A percentile compares a stretch with the other conserved stretches of the same genome.
These are phyloP conservation scores for Isaurus tuberculatus DNA, from an alignment of 92 coral and sea anemone species.

Conservation along the genomic window DNA sequence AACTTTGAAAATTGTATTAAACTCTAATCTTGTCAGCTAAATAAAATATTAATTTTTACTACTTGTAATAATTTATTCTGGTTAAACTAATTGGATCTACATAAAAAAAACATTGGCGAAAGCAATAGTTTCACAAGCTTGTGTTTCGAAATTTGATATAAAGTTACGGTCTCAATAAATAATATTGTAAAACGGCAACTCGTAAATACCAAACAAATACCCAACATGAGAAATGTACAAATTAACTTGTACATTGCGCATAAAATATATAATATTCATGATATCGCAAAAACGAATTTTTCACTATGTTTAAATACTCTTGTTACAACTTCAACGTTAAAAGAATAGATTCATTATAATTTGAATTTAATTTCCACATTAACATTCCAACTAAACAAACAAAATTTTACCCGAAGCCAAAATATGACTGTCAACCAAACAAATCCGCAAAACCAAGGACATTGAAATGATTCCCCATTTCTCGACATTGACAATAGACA, in stretches of 20 bases:
- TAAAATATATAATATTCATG: neutral
- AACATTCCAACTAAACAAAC: slow-evolving; percentile 16
- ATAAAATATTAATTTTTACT: too few species aligned
- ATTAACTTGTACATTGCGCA: neutral
- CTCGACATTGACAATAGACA: neutral
- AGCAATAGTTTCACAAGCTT: too few species aligned
- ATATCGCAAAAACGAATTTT: neutral
- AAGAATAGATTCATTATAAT: neutral
- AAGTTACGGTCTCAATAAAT: too few species aligned
- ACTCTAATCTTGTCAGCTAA: too few species aligned
- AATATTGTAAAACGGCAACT: neutral
- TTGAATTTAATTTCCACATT: neutral
- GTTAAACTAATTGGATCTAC: too few species aligned
- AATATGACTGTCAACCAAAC: slow-evolving; percentile 9
- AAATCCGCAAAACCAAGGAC: neutral
- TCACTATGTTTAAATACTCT: neutral
- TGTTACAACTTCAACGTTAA: neutral
- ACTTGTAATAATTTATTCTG: too few species aligned
- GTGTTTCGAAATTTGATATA: too few species aligned
- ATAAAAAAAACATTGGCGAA: too few species aligned
- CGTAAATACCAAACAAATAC: neutral
- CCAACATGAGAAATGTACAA: neutral
- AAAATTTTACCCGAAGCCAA: slow-evolving; percentile 3
- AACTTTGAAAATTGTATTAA: too few species aligned
- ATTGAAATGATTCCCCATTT: neutral